Evolutionary conservation across 2,888 invertebrate genomes (phyloP), one percentile per base, ranked within the genome.

Genomic region (Rutpela maculata): DNA sequence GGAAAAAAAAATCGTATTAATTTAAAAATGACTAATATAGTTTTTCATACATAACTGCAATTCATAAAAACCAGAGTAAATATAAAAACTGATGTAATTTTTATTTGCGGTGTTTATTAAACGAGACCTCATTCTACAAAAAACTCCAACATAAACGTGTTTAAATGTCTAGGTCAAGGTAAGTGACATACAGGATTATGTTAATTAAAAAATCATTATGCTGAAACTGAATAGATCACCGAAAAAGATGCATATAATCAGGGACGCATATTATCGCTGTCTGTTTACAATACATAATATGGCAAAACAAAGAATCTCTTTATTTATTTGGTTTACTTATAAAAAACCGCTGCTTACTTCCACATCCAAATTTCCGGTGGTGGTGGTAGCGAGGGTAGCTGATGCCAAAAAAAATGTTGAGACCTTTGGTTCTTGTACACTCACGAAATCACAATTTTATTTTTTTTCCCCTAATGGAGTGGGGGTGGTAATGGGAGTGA

Each of bases 91-190:
- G 65, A 65, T 17, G 65, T 43, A 65, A 65, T 43, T 65, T 65
- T 65, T 65, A 65, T 43, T 65, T 65, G 18, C 38, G 38, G 31
- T n/a, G 4, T 10, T 65, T 38, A 65, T 35, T 35, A 50, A 50
- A 50, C 50, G 50, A 50, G 50, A 50, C 50, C 50, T 50, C 50
- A n/a, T n/a, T 50, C 19, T 12, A 18, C 10, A 62, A 62, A 15
- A 22, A 62, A 65, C 11, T 50, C 12, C 15, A 50, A 19, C 65
- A 65, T 63, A 38, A 63, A 43, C 43, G n/a, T 15, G 50, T 22
- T 43, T 10, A 65, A 65, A 65, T 65, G 65, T 65, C 65, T 65
- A 65, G 65, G 65, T 43, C 65, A 65, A 65, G 65, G 65, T 62
- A 31, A 62, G 18, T 62, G 18, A 50, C 65, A 62, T 18, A 18